Evolutionary conservation across 1,140 invertebrate genomes (phyloP), one percentile per base, ranked within the genome.

Genomic region (Drosophila guanche): DNA sequence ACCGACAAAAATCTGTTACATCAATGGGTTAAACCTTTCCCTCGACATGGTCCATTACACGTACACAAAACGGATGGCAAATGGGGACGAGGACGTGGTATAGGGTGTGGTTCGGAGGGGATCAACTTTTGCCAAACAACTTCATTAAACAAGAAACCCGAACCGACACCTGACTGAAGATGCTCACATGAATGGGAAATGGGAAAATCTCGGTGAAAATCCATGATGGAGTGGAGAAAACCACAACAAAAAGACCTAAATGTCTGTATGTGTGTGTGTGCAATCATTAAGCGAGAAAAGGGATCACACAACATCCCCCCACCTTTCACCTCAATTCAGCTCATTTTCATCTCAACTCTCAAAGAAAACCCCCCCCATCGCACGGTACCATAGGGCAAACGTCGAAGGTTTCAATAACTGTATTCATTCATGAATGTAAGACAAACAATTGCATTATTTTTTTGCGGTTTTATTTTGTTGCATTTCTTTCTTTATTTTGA

Each of bases 161-260:
- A n/a, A 37, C 33, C 47, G 16, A 27, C 41, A 65, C 14, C 50
- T 7, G 14, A 25, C 12, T 20, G 4, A 37, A 37, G 33, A 37
- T 37, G 12, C 33, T 12, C 33, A 37, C 33, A 37, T 37, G 33
- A 37, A 10, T 6, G 22, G 16, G 3, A 5, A 40, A 1, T 6
- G 16, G 53, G 52, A 63, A 75, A 75, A 73, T 75, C 70, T 58
- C 40, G 3, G 57, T 53, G 45, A 62, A 62, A 78, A 78, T 73
- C 57, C 62, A 47, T 48, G 43, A 60, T 59, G 48, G 65, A 66
- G 61, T 59, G 54, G 29, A 51, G 71, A 48, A 59, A 76, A 57
- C 76, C 76, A 62, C 72, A 79, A 73, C 72, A 80, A 72, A 68
- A 88, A 76, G 65, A 67, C 68, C 71, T 86, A 66, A 86, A 86